Conservation (phyloP, 2,888 invertebrate genomes). For the Sinotaia quadrata region DNA sequence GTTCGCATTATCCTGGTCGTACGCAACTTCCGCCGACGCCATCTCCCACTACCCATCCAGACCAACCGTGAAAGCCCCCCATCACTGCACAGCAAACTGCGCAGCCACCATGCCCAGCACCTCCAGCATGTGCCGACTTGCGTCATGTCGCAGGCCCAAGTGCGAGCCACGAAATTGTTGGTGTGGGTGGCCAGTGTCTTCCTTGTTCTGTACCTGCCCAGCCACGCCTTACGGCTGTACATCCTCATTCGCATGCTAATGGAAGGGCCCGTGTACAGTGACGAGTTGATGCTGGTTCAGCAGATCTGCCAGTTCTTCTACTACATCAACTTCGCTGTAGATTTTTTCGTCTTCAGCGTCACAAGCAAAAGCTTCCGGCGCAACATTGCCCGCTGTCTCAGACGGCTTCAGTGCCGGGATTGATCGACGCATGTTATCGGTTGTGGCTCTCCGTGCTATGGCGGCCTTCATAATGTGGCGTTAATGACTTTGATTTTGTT, state of each 20-base stretch:
- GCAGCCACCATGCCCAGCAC: slow-evolving; percentile 28
- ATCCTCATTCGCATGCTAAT: slow-evolving; percentile 45
- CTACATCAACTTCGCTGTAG: slow-evolving; percentile 55
- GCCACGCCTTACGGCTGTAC: slow-evolving; percentile 58
- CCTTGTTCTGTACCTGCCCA: slow-evolving; percentile 61
- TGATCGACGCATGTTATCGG: not conserved
- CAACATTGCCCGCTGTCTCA: slow-evolving; percentile 32
- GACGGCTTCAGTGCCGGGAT: slow-evolving; percentile 17
- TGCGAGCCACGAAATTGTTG: slow-evolving; percentile 57
- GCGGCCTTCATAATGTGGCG: not conserved
- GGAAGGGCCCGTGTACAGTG: slow-evolving; percentile 14
- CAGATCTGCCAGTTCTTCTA: slow-evolving; percentile 55
- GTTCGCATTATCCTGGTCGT: slow-evolving; percentile 37
- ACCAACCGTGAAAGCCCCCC: not conserved
- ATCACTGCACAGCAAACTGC: slow-evolving; percentile 23
- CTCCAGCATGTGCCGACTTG: slow-evolving; percentile 28
- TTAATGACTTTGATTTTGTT: not conserved
- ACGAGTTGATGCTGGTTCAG: slow-evolving; percentile 43
- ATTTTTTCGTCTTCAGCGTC: slow-evolving; percentile 55
- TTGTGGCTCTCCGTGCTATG: not conserved
- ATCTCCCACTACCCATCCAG: slow-evolving; percentile 16
- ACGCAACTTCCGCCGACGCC: slow-evolving; percentile 28
- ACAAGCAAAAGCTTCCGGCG: slow-evolving; percentile 55
- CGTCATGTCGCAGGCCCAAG: slow-evolving; percentile 50
- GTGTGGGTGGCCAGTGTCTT: slow-evolving; percentile 61